Base-by-base conservation (phyloP, 2,888 invertebrate species). In the Orthosia incerta region DNA sequence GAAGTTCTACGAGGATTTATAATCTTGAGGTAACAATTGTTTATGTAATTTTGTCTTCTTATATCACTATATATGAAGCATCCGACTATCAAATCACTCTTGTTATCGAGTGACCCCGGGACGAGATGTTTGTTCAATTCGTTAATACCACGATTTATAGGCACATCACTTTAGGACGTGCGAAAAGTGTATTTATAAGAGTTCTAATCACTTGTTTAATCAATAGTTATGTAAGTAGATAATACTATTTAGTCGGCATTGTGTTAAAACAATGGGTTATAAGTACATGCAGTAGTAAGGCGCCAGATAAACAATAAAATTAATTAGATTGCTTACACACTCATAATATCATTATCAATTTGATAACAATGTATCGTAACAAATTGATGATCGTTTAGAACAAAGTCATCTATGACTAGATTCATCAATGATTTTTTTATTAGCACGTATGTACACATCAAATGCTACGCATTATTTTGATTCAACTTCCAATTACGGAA, bases 31-130 rank as follows among this genome's bases (percentile, higher is more conserved):
- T 79, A 82, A 84, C 71, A 76, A 76, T 82, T 83, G 74, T 77
- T 86, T 83, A 79, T 83, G 69, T 79, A 77, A 80, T 80, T 80
- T 81, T 62, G 69, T 79, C 74, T 81, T 78, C 74, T 81, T 78
- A 76, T 77, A 76, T 69, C 66, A 66, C 70, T 65, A 57, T 78
- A 76, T 57, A 75, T 63, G 62, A 73, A 76, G 50, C 80, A 82
- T 86, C 87, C 86, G 85, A 87, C 87, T 88, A 89, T 88, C 84
- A 85, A 85, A 89, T 89, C 87, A 76, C 76, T 84, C 82, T 87
- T 86, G 89, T 90, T 92, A 93, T 91, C 92, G 73, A 81, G 57
- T 93, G 93, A 93, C 93, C 92, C 93, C 91, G 92, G 84, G 90
- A 89, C 91, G 83, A 79, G 86, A 88, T 91, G 89, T 93, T 93